phyloP scores from a whole-genome alignment of 2,113 vertebrate species.

The Oreochromis tanganicae region DNA sequence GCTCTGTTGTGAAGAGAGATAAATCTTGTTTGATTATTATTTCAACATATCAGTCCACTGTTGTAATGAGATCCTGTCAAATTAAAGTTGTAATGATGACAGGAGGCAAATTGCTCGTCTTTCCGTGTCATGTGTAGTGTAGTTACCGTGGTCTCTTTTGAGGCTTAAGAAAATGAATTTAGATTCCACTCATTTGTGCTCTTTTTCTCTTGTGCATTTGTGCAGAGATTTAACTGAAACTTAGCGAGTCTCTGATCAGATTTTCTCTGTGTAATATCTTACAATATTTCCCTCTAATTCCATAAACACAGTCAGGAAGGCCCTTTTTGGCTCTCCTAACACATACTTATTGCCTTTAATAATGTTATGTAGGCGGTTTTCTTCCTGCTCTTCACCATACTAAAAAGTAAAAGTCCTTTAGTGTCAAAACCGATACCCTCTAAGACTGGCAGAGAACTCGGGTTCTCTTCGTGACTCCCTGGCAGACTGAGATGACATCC shows the following conservation, averaged over 20 bases:
- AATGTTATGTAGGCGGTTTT: neutral
- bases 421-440: neutral
- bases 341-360: neutral
- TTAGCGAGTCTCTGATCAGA: neutral
- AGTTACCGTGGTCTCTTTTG: neutral
- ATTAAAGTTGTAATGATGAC: neutral
- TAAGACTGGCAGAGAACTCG: accelerated
- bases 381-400: neutral
- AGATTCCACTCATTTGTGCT: conserved; percentile 26
- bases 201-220: neutral
- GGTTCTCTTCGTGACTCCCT: neutral
- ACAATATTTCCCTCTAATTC: neutral
- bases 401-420: neutral
- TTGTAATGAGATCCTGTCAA: conserved; percentile 23
- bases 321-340: neutral
- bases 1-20: accelerated
- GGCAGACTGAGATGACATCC: neutral
- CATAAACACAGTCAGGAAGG: neutral
- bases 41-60: neutral
- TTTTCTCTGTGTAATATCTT: neutral
- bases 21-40: neutral
- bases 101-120: neutral
- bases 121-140: neutral
- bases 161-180: neutral
- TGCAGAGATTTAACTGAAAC: neutral